Evolutionary conservation across 2,888 invertebrate genomes (phyloP).

Genomic region (Sepioteuthis lessoniana): DNA sequence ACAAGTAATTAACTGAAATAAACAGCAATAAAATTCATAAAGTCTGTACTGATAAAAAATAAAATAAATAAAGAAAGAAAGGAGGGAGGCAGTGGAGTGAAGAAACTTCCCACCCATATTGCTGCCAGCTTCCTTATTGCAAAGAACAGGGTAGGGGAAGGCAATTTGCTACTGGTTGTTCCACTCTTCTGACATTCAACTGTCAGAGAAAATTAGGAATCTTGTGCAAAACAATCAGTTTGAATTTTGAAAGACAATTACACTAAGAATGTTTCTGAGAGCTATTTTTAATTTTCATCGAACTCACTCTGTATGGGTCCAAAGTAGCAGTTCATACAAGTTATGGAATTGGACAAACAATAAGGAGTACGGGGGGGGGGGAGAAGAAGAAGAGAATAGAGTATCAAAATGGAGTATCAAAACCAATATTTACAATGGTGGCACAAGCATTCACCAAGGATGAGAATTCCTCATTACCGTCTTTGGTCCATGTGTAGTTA

Average conservation of each 20-base stretch:
- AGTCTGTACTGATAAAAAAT: not conserved
- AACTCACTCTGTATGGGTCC: not conserved
- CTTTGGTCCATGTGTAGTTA: not conserved
- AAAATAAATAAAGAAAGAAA: not conserved
- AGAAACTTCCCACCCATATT: not conserved
- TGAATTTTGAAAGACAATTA: not conserved
- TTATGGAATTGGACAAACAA: not conserved
- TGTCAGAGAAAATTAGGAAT: slow-evolving; percentile 33
- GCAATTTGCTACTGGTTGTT: not conserved
- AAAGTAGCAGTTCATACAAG: not conserved
- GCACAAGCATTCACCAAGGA: not conserved
- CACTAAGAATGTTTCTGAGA: not conserved
- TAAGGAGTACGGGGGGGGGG: no score
- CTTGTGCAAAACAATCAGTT: not conserved
- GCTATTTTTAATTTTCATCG: not conserved
- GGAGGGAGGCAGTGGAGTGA: not conserved
- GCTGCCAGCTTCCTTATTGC: not conserved
- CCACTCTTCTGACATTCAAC: not conserved
- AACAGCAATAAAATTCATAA: not conserved
- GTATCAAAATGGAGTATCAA: no score
- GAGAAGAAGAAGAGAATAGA: no score
- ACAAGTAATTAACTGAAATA: not conserved
- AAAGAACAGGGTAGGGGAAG: not conserved
- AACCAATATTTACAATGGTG: not conserved
- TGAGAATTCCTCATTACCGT: not conserved